phyloP scores from a whole-genome alignment of 2,888 invertebrate genomes.

The Listrodromus nycthemerus region DNA sequence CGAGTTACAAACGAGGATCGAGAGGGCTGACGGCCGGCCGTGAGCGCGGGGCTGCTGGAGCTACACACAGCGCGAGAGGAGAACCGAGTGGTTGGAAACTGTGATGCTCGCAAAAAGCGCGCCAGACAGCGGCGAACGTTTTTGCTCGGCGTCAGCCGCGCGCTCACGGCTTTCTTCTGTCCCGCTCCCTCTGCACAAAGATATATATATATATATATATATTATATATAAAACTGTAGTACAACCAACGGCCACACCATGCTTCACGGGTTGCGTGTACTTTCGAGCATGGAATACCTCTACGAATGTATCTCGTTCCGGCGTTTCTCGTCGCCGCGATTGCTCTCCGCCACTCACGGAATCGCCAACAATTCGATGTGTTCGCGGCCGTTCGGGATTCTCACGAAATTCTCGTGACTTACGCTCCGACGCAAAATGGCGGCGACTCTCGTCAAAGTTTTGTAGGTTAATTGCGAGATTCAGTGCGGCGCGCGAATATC shows the following conservation, averaged over 20 bases:
- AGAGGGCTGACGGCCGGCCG: constrained; percentile 45
- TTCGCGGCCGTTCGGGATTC: neutral
- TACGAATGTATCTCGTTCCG: constrained; percentile 2
- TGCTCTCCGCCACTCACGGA: neutral
- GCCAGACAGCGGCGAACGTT: constrained; percentile 84
- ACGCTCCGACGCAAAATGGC: no score
- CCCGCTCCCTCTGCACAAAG: constrained; percentile 75
- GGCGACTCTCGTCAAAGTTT: no score
- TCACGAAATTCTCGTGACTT: neutral
- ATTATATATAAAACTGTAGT: constrained; percentile 55
- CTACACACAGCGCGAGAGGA: constrained; percentile 72
- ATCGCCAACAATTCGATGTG: neutral
- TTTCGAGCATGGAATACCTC: constrained; percentile 15
- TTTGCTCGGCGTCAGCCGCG: constrained; percentile 84
- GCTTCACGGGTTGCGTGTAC: constrained; percentile 38
- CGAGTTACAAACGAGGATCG: constrained; percentile 44
- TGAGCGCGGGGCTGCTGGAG: constrained; percentile 65
- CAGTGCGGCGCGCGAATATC: constrained; percentile 7
- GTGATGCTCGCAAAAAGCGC: constrained; percentile 84
- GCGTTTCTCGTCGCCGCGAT: neutral
- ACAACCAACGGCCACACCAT: constrained; percentile 34
- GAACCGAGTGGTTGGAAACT: constrained; percentile 82
- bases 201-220: constrained; percentile 66
- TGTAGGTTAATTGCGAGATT: no score
- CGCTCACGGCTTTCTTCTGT: constrained; percentile 78